Evolutionary conservation across 2,113 vertebrate genomes (phyloP), one percentile per base, ranked within the genome.

Genomic region (Phoxinus phoxinus): DNA sequence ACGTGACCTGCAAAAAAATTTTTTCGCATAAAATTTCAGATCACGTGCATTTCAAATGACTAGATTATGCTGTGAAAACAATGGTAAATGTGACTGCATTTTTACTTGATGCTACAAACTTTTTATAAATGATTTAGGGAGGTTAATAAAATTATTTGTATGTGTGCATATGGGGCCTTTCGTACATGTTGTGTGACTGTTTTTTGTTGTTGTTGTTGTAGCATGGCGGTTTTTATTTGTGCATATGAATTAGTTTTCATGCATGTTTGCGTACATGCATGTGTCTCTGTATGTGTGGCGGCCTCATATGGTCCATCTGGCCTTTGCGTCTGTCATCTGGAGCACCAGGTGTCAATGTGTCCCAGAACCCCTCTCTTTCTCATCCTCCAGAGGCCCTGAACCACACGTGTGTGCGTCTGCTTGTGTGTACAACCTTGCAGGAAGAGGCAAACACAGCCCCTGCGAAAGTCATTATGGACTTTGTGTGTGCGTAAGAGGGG

Each of bases 281-380:
- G 58, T 1, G 8, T 73, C 37, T 88, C 74, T 83, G 73, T 80
- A 78, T 86, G 73, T 63, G 72, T 78, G 77, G 71, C 58, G 44
- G 78, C 76, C 85, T 58, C 79, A 67, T 78, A 61, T 6, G 10
- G 85, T 88, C 89, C 89, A 88, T 90, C 87, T 90, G 89, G 89
- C 79, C 74, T 85, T 86, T 74, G 85, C 81, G 87, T 32, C 85
- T 86, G 89, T 90, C 89, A 90, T 90, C 89, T 90, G 89, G 87
- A 90, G 87, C 74, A 25, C 89, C 89, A 90, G 89, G 89, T 90
- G 89, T 88, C 89, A 85, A 41, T 86, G 83, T 88, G 85, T 85
- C 87, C 86, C 78, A 56, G 35, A 86, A 81, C 81, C 81, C 78
- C 83, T 73, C 61, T 56, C 56, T 69, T 35, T 81, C 67, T 58